Percentiles rank a stretch among this genome's conserved stretches.
These are phyloP conservation scores for Camarhynchus parvulus DNA, from an alignment of 2,113 vertebrate species.

Conservation along the genomic window DNA sequence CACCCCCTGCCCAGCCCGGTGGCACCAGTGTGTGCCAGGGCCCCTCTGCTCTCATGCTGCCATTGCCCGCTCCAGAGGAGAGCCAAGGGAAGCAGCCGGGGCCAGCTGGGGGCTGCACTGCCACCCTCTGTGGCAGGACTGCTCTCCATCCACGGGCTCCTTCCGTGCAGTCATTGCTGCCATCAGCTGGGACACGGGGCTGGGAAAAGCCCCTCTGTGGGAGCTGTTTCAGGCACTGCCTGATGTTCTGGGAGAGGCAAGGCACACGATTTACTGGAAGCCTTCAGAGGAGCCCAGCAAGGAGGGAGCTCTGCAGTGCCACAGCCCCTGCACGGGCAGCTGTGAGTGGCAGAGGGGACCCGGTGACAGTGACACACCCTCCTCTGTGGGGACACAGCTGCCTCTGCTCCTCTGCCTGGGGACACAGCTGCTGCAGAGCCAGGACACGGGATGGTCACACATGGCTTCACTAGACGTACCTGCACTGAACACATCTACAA, in stretches of 20 bases:
- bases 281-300: neutral
- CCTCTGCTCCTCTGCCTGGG: neutral
- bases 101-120: neutral
- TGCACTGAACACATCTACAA: accelerated
- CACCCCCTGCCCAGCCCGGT: accelerated
- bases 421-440: neutral
- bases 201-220: accelerated
- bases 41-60: neutral
- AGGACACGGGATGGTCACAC: accelerated
- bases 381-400: neutral
- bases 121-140: neutral
- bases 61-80: too few species aligned
- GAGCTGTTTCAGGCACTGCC: neutral
- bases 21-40: neutral
- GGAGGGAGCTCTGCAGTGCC: neutral
- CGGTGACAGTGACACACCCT: neutral
- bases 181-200: neutral
- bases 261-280: neutral
- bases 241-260: neutral
- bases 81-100: accelerated
- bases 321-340: accelerated
- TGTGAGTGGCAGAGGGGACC: neutral
- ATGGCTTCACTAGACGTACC: accelerated
- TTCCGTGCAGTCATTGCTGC: neutral
- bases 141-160: accelerated